Percentiles rank a stretch among this genome's conserved stretches.
phyloP scores from a whole-genome alignment of 2,113 vertebrate species.

The Nothoprocta perdicaria region DNA sequence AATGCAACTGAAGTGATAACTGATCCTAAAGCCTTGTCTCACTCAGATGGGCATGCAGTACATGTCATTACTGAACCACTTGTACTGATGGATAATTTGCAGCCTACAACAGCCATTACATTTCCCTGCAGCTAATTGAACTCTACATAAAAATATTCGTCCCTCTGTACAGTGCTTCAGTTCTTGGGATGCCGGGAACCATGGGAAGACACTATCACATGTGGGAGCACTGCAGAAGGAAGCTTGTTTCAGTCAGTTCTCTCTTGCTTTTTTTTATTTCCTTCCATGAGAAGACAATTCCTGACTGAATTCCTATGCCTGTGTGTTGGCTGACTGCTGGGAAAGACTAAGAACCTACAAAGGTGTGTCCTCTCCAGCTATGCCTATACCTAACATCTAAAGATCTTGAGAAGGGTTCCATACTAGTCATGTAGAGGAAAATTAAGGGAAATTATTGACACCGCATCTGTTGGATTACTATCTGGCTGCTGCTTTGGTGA shows the following conservation, averaged over 20 bases:
- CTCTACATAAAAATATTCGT: neutral
- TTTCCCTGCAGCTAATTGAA: accelerated
- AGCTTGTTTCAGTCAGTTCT: neutral
- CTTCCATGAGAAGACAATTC: neutral
- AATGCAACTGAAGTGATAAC: neutral
- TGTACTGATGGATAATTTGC: neutral
- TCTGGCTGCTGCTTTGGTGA: neutral
- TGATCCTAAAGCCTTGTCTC: neutral
- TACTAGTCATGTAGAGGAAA: neutral
- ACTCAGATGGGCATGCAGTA: neutral
- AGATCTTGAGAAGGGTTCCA: neutral
- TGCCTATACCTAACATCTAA: neutral
- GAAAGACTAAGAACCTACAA: neutral
- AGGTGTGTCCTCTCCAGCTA: neutral
- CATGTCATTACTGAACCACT: neutral
- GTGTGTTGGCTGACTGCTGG: neutral
- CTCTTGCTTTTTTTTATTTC: neutral
- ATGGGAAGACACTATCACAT: accelerated
- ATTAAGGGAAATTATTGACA: neutral
- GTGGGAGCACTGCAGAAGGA: neutral
- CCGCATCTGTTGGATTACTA: neutral
- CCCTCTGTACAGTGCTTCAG: neutral
- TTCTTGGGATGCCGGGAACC: neutral
- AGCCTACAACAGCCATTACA: neutral
- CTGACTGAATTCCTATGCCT: neutral